Conservation (phyloP, 2,797 vertebrate species). For the Nannoperca australis region DNA sequence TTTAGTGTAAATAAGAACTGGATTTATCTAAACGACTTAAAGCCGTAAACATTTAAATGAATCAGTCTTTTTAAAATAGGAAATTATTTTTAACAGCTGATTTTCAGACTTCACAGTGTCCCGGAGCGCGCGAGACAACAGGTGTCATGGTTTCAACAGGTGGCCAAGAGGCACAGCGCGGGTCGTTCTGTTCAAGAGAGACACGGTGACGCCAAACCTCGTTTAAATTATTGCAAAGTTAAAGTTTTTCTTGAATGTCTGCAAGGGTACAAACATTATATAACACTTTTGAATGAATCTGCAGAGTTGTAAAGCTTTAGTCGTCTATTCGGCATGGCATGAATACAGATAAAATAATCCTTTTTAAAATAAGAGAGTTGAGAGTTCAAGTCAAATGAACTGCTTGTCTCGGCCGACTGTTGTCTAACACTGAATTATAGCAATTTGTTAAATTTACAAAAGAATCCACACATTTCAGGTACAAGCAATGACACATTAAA, state of each 20-base stretch:
- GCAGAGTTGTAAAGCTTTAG: fast-evolving
- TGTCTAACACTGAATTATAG: background rate
- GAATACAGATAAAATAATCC: background rate
- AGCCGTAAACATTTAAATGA: background rate
- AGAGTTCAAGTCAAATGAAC: fast-evolving
- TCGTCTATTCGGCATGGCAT: background rate
- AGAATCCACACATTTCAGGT: fast-evolving
- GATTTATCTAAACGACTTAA: background rate
- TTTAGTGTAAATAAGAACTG: background rate
- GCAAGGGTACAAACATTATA: fast-evolving
- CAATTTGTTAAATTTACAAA: too few relatives aligned
- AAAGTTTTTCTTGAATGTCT: fast-evolving
- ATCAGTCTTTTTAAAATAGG: background rate
- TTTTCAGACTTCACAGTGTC: background rate
- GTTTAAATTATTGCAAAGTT: background rate
- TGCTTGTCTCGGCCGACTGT: background rate
- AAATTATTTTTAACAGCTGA: background rate
- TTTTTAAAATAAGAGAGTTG: background rate
- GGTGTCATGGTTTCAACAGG: conserved; percentile 22
- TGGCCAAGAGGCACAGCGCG: conserved; percentile 7
- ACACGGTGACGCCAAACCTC: background rate
- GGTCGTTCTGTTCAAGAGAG: background rate
- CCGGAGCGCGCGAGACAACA: conserved; percentile 14
- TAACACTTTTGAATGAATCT: fast-evolving
- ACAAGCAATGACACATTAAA: background rate